Base-by-base conservation (phyloP, 1,140 invertebrate genomes). In the Riptortus pedestris region DNA sequence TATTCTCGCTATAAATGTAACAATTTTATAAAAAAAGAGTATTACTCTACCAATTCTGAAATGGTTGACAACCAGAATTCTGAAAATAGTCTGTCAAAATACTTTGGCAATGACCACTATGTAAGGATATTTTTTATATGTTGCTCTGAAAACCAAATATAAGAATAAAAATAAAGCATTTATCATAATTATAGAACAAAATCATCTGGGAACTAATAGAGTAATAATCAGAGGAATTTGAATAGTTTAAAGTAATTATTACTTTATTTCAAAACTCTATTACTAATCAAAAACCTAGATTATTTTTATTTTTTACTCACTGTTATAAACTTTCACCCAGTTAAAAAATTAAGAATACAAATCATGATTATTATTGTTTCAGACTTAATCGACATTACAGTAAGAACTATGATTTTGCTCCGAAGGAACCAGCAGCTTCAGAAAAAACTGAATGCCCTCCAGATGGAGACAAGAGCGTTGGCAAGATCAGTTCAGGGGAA, bases 371-470 rank as follows among this genome's bases (percentile, higher is more conserved):
- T 43, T 11, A 43, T 43, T 20, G 48, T 24, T 51, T 20, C 65
- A 63, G 65, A 60, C 28, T 73, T 80, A 5, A 63, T 79, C n/a
- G 73, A 73, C 60, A 77, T 79, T 26, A 74, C 77, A 0, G 61
- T 75, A n/a, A 72, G 75, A 20, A 80, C 79, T 2, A 73, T 79
- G 45, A 72, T 71, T n/a, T 70, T 80, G 9, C 70, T 79, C 24
- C 72, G 73, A 47, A 72, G 75, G n/a, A 80, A 79, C 67, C 72
- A 76, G 47, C 69, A 75, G 29, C 70, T 80, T 14, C 78, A 79
- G 57, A 71, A 71, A 43, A 72, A 70, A 26, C 70, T 80, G 1
- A 72, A 75, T 2, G 74, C 74, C 0, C 69, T 80, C 11, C 72
- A 75, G 60, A 70, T 66, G 7, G 78, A 80, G 65, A 79, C 77